Conservation (phyloP, 1,140 invertebrate genomes). For the Aphis gossypii region DNA sequence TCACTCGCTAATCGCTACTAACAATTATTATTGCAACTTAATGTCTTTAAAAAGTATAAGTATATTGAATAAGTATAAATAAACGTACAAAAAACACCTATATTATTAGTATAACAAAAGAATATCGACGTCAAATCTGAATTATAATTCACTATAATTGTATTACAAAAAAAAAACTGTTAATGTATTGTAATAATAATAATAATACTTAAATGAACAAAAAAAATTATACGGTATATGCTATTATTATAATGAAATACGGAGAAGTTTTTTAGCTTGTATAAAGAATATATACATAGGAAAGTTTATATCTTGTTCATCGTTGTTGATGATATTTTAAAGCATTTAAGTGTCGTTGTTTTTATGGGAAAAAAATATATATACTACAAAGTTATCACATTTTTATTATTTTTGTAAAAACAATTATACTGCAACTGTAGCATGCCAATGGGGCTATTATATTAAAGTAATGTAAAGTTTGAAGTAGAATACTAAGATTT, state of each 20-base stretch:
- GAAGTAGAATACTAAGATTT: not conserved
- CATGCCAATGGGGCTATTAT: not conserved
- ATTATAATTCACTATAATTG: not conserved
- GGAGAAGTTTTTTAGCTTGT: not conserved
- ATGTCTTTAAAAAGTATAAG: not conserved
- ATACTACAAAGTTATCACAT: not conserved
- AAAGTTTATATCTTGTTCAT: not conserved
- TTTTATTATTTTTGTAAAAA: not conserved
- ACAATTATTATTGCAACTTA: not conserved
- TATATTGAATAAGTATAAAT: not conserved
- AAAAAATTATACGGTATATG: not conserved
- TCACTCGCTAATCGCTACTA: not conserved
- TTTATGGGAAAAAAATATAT: not conserved
- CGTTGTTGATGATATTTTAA: conserved; percentile 3
- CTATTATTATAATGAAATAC: not conserved
- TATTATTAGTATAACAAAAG: not conserved
- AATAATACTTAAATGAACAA: not conserved
- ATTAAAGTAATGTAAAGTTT: conserved; percentile 2
- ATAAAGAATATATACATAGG: not conserved
- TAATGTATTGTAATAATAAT: not conserved
- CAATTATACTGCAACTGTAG: not conserved
- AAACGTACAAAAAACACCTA: not conserved
- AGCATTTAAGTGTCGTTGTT: not conserved
- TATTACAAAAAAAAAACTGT: not conserved
- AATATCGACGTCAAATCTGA: not conserved